Base-by-base conservation (phyloP, 2,888 invertebrate species). In the Fragum whitleyi region DNA sequence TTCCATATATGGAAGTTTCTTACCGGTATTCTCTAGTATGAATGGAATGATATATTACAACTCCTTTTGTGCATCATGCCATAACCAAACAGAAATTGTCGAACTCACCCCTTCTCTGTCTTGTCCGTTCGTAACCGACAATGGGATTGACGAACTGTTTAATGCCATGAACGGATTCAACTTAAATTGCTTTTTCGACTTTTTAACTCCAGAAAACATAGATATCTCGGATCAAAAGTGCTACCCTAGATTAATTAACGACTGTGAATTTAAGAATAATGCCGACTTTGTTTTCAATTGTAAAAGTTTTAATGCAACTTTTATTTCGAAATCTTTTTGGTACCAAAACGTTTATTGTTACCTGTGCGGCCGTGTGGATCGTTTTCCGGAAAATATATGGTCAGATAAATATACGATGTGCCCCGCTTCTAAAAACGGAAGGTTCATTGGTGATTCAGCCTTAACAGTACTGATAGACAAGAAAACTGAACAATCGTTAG, bases 11-110 rank as follows among this genome's bases (percentile, higher is more conserved):
- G 47, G 61, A 32, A 29, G 14, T 32, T 61, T 28, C 32, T 32
- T 32, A 6, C 61, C 61, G 14, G 61, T 61, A n/a, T 61, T 28
- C n/a, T 61, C 61, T 14, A 1, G 32, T 19, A 3, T 0, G 1
- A 61, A 14, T 32, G 61, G 61, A 3, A 61, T 29, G 32, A 61
- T 61, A 1, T 61, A 61, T 7, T 61, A 61, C 61, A 61, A 61
- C n/a, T 28, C 11, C 3, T 21, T 28, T 21, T 61, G 61, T 32
- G 61, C 61, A 19, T 14, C 26, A n/a, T 61, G 61, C 28, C 61
- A 61, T 32, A 61, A 61, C 61, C 29, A 61, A 29, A 29, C 61
- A 28, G 61, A 61, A 1, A n/a, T 16, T 19, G 32, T 19, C n/a
- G 16, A 16, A 0, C 32, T 61, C 7, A 32, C 32, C 29, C 61